Evolutionary conservation across 2,797 vertebrate genomes (phyloP), one percentile per base, ranked within the genome.

Genomic region (Poecilia wingei): DNA sequence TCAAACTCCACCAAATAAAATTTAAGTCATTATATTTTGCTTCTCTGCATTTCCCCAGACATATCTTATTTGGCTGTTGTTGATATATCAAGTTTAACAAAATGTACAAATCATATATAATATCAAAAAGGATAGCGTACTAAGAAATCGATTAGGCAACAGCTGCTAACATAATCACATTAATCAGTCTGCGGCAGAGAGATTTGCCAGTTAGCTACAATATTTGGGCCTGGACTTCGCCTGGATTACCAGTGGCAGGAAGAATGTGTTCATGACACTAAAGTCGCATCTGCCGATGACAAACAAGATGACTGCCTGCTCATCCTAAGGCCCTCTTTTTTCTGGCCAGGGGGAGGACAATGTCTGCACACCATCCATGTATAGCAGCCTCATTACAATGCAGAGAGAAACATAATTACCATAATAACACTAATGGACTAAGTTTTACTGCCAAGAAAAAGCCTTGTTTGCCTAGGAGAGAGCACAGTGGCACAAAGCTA

Each of bases 391-490:
- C 84, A 85, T 91, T 87, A 91, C 75, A 81, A 92, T 74, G 53
- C 80, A 81, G 28, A 39, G 79, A 85, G 84, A 82, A 78, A 80
- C 84, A 84, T 88, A 88, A 94, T 94, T 90, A 89, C 86, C 84
- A 91, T 89, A 88, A 95, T 89, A 89, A 87, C 83, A 82, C 84
- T 92, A 90, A 92, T 89, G 87, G 84, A 88, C 74, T 78, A 85
- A 81, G 84, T 87, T 85, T 78, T 81, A 78, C 61, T 90, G 89
- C 90, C 90, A 90, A 89, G 75, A 79, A 76, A 80, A 53, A 78
- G 73, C 87, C 70, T 84, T 90, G 86, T 90, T 92, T 89, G 86
- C 80, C 82, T 84, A 78, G 20, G 68, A 87, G 86, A 85, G 82
- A 74, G 73, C 79, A 78, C 41, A 59, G 49, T 3, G 61, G 87